Conservation (phyloP, 2,888 invertebrate species). For the Campaea margaritaria region DNA sequence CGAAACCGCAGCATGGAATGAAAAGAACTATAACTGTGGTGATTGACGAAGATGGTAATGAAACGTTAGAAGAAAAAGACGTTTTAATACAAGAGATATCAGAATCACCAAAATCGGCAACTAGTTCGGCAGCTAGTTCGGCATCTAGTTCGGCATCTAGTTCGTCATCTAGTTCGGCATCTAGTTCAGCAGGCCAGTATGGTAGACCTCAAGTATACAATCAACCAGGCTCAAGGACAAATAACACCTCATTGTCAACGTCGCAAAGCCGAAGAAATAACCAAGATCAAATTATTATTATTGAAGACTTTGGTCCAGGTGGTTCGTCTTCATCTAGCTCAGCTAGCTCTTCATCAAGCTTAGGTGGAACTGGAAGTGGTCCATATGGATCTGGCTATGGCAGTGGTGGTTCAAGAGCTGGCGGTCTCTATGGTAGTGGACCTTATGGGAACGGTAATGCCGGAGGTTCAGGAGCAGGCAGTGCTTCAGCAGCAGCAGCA, state of each 20-base stretch:
- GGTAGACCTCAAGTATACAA: neutral
- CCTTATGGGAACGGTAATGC: neutral
- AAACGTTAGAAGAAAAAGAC: constrained; percentile 63
- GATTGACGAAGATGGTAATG: constrained; percentile 55
- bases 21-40: constrained; percentile 53
- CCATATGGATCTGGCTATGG: too few relatives aligned
- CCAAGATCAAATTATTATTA: neutral
- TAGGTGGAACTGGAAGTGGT: neutral
- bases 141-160: constrained; percentile 20
- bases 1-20: constrained; percentile 34
- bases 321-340: neutral
- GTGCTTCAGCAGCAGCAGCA: constrained; percentile 15
- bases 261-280: neutral
- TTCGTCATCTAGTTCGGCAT: constrained; percentile 19
- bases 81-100: constrained; percentile 52
- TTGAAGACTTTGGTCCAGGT: constrained; percentile 1
- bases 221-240: constrained; percentile 5
- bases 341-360: neutral
- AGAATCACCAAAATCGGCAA: constrained; percentile 14
- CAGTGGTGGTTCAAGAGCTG: too few relatives aligned
- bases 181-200: constrained; percentile 12
- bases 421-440: neutral
- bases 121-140: constrained; percentile 17
- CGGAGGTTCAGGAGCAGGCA: constrained; percentile 16
- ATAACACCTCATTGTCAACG: constrained; percentile 25